Evolutionary conservation across 2,888 invertebrate genomes (phyloP).

Genomic region (Nesidiocoris tenuis): DNA sequence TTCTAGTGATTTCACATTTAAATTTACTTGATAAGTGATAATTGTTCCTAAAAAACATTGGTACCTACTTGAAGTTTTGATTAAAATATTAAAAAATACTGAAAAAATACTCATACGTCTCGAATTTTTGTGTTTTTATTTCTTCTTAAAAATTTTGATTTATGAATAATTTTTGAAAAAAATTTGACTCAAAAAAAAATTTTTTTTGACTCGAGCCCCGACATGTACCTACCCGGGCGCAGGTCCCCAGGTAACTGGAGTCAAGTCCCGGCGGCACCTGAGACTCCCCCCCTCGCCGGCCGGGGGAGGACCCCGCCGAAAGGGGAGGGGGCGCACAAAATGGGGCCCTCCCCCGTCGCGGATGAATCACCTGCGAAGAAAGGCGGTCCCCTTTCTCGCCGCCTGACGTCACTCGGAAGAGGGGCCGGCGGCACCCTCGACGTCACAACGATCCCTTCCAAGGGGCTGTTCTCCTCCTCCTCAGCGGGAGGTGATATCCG

Average conservation of each 20-base stretch:
- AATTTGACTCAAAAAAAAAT: too few relatives aligned
- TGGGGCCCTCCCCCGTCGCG: conserved; percentile 1
- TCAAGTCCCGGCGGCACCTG: background rate
- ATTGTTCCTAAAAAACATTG: too few relatives aligned
- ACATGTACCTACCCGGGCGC: too few relatives aligned
- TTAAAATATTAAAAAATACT: too few relatives aligned
- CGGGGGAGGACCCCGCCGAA: background rate
- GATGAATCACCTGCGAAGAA: conserved; percentile 19
- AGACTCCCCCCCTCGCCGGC: background rate
- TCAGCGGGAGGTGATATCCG: conserved; percentile 4
- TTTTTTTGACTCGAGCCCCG: too few relatives aligned
- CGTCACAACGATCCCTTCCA: conserved; percentile 18
- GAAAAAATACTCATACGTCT: too few relatives aligned
- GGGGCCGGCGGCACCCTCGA: conserved; percentile 11
- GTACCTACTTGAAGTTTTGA: too few relatives aligned
- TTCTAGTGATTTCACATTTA: too few relatives aligned
- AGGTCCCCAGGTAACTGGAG: background rate
- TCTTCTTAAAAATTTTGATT: too few relatives aligned
- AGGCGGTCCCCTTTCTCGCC: conserved; percentile 7
- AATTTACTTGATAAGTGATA: too few relatives aligned
- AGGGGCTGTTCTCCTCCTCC: background rate
- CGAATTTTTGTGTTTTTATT: too few relatives aligned
- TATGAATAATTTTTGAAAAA: too few relatives aligned
- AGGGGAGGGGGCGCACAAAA: background rate
- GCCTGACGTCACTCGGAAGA: conserved; percentile 16